Base-by-base conservation (phyloP, 1,140 invertebrate species). In the Trichonephila inaurata region DNA sequence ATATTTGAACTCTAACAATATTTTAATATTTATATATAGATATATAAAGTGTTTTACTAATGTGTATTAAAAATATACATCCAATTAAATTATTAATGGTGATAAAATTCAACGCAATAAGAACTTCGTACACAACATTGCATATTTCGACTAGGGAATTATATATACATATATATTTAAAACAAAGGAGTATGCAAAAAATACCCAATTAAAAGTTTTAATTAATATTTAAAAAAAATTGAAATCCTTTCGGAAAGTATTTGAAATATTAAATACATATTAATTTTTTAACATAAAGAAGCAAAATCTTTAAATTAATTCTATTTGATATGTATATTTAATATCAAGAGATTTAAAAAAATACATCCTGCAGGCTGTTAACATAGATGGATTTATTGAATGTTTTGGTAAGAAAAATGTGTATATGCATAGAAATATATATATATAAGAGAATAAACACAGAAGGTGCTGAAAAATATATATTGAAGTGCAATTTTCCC, bases 381-480 rank as follows among this genome's bases (percentile, higher is more conserved):
- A 77, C 7, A 33, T 33, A 77, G 7, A 28, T 40, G 12, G 72
- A 19, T 77, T 77, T 77, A 77, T 40, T 19, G 72, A 77, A 33
- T 19, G 72, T 40, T 77, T 77, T 69, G 24, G 18, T 64, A 19
- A 77, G 72, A 19, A 18, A 77, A 77, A 16, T 77, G 1, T 40
- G 18, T 77, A 18, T 77, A 24, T 69, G 24, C 64, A 77, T 77
- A 69, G 6, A 77, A 18, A 77, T 18, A 64, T 64, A 21, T 33
- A 77, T 40, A 33, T 77, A 40, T 40, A 40, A 40, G 33, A 77
- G 72, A 40, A 51, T 12, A 77, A 77, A 33, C 28, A 33, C 14
- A 33, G 72, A 77, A 33, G 72, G 72, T 77, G 72, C 72, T 77
- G 72, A 77, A 77, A 77, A 77, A 77, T 40, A 77, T 19, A 77